Evolutionary conservation across 2,113 vertebrate genomes (phyloP), one percentile per base, ranked within the genome.

Genomic region (Amazona vittata): DNA sequence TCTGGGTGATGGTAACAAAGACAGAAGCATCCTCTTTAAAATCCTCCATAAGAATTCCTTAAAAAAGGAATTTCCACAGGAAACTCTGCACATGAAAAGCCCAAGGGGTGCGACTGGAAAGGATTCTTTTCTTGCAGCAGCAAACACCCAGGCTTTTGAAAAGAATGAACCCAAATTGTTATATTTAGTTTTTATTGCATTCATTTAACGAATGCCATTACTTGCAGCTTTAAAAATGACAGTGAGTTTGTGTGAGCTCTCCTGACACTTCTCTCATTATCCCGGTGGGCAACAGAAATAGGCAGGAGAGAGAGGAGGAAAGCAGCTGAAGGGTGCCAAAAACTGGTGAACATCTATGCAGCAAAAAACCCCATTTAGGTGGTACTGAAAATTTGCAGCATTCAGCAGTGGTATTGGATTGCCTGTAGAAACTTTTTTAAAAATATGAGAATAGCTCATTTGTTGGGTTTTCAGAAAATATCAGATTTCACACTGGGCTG

Each of bases 151-250:
- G 71, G 64, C 75, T 90, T 96, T 93, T 35, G 22, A 49, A 89
- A 81, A 82, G 90, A 86, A 90, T 75, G 55, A 95, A 95, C 25
- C 33, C 52, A 35, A 62, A 68, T 78, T 2, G 3, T 73, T 92
- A 90, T 95, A 92, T 96, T 95, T 95, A 90, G 83, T 3, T 93
- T 92, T 92, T 92, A 89, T 92, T 95, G 86, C 86, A 39, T 83
- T 89, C 44, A 49, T 91, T 84, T 94, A 95, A 93, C 9, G 1
- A 89, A 82, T 83, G 78, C 43, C 90, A 91, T 97, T 96, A 93
- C 83, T 96, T 93, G 73, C 31, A 92, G 64, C 86, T 93, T 89
- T 49, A 73, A 86, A 96, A 92, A 84, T 71, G 80, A 90, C 70
- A 96, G 85, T 9, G 24, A 93, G 62, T 50, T 94, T 96, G 67